phyloP scores from a whole-genome alignment of 1,140 invertebrate species.

The Halesus radiatus region DNA sequence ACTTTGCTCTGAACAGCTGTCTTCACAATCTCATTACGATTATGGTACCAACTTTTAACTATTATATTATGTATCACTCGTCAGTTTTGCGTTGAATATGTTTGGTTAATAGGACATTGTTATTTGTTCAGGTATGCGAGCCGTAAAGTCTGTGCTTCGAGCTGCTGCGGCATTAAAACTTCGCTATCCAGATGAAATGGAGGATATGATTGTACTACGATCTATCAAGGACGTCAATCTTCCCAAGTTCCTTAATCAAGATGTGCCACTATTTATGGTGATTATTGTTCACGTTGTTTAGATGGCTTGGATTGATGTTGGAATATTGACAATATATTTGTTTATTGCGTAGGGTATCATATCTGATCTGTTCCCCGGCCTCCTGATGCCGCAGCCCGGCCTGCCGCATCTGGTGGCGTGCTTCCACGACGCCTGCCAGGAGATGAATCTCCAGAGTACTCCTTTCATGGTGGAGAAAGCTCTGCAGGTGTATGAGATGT shows the following conservation, averaged over 20 bases:
- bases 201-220: conserved; percentile 85
- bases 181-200: conserved; percentile 87
- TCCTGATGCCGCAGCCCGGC: conserved; percentile 80
- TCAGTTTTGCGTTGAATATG: neutral
- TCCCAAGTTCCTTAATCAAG: conserved; percentile 91
- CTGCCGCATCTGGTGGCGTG: conserved; percentile 71
- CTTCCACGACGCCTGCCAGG: conserved; percentile 77
- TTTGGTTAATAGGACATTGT: neutral
- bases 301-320: too few species aligned
- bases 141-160: conserved; percentile 90
- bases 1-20: conserved; percentile 94
- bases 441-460: conserved; percentile 86
- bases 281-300: neutral
- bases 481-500: conserved; percentile 94
- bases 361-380: conserved; percentile 91
- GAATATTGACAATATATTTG: conserved; percentile 27
- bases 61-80: too few species aligned
- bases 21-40: conserved; percentile 96
- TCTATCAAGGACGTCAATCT: conserved; percentile 96
- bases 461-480: conserved; percentile 88
- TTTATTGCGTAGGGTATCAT: conserved; percentile 82
- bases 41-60: conserved; percentile 76
- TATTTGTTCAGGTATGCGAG: conserved; percentile 77
- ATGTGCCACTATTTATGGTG: conserved; percentile 88
- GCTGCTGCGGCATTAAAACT: conserved; percentile 93